These are phyloP conservation scores for Penaeus chinensis DNA, from an alignment of 1,140 invertebrate species.

Conservation along the genomic window DNA sequence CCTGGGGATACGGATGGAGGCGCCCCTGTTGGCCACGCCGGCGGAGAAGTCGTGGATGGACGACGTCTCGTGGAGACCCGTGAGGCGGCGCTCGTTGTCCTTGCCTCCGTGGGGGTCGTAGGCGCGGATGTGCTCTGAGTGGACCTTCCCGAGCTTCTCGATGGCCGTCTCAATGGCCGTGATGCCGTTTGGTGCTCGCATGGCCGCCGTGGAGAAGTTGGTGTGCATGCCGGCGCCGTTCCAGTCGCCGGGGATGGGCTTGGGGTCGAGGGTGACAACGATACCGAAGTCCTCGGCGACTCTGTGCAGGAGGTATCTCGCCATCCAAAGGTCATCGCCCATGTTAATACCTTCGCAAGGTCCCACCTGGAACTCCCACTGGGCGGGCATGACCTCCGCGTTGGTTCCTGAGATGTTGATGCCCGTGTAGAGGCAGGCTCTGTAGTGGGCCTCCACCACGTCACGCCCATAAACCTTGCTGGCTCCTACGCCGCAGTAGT, in stretches of 20 bases:
- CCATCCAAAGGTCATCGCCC: conserved; percentile 15
- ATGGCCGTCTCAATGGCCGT: neutral
- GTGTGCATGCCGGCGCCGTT: conserved; percentile 15
- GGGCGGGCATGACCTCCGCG: conserved; percentile 12
- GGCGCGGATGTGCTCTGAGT: neutral
- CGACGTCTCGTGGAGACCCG: conserved; percentile 1
- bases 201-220: neutral
- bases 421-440: conserved; percentile 6
- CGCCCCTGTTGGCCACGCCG: conserved; percentile 12
- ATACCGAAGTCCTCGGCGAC: conserved; percentile 10
- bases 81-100: conserved; percentile 8
- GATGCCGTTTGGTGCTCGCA: conserved; percentile 1
- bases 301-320: conserved; percentile 1
- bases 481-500: conserved; percentile 15
- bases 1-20: conserved; percentile 6
- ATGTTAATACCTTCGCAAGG: neutral
- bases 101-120: conserved; percentile 11
- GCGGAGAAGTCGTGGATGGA: conserved; percentile 21
- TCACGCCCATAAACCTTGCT: conserved; percentile 6
- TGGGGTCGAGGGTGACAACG: neutral
- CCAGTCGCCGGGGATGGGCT: conserved; percentile 10
- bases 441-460: conserved; percentile 14
- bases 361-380: conserved; percentile 18
- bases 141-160: neutral
- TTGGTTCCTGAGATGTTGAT: conserved; percentile 2